Conservation (phyloP, 2,113 vertebrate genomes). For the Mungos mungo region DNA sequence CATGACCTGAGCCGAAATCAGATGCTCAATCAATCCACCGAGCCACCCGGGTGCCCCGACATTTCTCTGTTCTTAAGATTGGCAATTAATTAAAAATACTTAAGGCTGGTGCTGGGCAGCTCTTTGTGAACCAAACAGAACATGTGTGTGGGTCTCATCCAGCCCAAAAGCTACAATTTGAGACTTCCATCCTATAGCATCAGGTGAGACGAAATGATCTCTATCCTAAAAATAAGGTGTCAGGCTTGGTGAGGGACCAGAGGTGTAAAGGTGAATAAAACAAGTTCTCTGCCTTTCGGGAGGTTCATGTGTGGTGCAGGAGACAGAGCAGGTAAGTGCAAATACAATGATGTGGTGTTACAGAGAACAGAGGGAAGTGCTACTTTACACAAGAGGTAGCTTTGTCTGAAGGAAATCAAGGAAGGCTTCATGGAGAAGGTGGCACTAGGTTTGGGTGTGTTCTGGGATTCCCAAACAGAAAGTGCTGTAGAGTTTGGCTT, state of each 20-base stretch:
- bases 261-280: background rate
- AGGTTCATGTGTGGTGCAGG: background rate
- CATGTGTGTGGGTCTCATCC: background rate
- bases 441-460: background rate
- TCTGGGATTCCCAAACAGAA: background rate
- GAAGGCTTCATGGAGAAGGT: background rate
- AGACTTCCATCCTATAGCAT: background rate
- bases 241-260: background rate
- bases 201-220: background rate
- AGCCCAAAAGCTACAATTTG: background rate
- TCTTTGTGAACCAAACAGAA: background rate
- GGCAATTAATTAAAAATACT: background rate
- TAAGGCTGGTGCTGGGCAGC: background rate
- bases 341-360: background rate
- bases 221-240: background rate
- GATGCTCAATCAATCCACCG: no score
- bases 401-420: background rate
- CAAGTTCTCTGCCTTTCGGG: background rate
- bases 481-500: background rate
- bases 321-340: background rate
- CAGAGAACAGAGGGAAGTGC: background rate
- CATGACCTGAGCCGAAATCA: no score
- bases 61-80: background rate
- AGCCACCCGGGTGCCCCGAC: no score
- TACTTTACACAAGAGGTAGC: background rate